Conservation (phyloP, 2,797 vertebrate species). For the Xyrichtys novacula region DNA sequence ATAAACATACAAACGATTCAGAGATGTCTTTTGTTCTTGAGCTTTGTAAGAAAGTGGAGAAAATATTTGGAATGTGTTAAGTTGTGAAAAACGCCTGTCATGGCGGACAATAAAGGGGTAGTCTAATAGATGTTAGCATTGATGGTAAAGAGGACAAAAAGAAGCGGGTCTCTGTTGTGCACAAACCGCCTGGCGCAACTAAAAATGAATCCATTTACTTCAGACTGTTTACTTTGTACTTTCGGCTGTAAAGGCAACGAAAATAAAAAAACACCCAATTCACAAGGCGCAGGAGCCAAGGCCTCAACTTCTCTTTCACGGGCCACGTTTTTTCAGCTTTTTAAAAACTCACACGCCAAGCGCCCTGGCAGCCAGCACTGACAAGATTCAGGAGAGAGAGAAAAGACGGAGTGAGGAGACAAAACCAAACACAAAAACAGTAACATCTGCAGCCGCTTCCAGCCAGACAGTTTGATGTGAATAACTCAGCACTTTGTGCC, state of each 20-base stretch:
- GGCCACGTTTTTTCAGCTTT: constrained; percentile 82
- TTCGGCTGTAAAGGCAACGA: constrained; percentile 81
- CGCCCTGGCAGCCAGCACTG: constrained; percentile 79
- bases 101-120: constrained; percentile 76
- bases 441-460: constrained; percentile 91
- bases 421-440: constrained; percentile 85
- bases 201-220: constrained; percentile 89
- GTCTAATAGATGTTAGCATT: constrained; percentile 82
- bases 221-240: constrained; percentile 87
- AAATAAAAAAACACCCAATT: constrained; percentile 74
- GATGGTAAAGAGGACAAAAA: constrained; percentile 82
- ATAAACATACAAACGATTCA: constrained; percentile 78
- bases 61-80: constrained; percentile 85
- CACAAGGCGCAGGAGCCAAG: constrained; percentile 80
- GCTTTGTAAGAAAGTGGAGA: constrained; percentile 73
- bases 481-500: constrained; percentile 92
- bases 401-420: constrained; percentile 70
- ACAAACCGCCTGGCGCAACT: constrained; percentile 80
- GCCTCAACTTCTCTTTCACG: constrained; percentile 79
- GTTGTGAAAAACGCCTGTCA: constrained; percentile 81
- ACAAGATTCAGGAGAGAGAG: constrained; percentile 73
- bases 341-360: constrained; percentile 83
- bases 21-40: constrained; percentile 68
- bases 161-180: constrained; percentile 76
- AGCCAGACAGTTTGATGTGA: constrained; percentile 89